Evolutionary conservation across 2,797 vertebrate genomes (phyloP).

Genomic region (Premnoplex brunnescens): DNA sequence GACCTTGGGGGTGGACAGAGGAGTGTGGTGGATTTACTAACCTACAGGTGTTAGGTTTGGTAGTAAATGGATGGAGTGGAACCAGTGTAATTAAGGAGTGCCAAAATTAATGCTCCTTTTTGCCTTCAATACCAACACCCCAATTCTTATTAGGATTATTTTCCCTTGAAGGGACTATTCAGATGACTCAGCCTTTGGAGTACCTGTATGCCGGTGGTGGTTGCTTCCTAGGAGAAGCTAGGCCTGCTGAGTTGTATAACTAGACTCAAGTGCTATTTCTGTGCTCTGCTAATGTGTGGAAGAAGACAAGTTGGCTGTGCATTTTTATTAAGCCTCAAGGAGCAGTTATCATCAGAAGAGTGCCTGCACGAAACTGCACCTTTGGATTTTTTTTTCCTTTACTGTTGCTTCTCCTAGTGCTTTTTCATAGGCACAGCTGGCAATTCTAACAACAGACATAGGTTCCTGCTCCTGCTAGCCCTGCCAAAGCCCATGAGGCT

Average conservation of each 20-base stretch:
- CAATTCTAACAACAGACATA: neutral
- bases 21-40: neutral
- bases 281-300: conserved; percentile 21
- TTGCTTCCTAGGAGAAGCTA: conserved; percentile 5
- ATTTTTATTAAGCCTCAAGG: conserved; percentile 57
- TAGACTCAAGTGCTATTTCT: conserved; percentile 15
- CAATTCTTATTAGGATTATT: neutral
- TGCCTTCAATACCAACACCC: neutral
- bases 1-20: neutral
- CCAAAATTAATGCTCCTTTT: conserved; percentile 4
- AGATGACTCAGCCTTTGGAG: conserved; percentile 17
- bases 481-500: neutral
- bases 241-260: conserved; percentile 7
- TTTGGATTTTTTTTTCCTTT: neutral
- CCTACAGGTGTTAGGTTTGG: neutral
- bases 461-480: neutral
- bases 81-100: neutral
- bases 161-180: neutral
- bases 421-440: neutral
- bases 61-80: neutral
- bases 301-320: conserved; percentile 28
- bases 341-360: conserved; percentile 16
- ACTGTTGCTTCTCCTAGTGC: neutral
- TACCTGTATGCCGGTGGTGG: neutral
- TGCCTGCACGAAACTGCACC: neutral